phyloP scores from a whole-genome alignment of 1,140 invertebrate species.

The Drosophila novamexicana region DNA sequence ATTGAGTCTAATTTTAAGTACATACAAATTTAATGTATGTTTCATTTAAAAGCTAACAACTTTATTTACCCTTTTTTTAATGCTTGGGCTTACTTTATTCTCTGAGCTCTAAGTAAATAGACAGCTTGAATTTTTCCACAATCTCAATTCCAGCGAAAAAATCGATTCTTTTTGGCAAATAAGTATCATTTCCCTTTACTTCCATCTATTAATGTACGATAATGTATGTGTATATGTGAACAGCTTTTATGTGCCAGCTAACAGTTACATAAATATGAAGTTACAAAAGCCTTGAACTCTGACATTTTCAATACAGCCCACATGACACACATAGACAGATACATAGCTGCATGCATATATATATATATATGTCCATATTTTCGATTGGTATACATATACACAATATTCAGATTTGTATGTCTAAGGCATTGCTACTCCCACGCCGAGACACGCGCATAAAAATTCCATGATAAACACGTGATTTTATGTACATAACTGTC shows the following conservation, averaged over 20 bases:
- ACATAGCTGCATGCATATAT: constrained; percentile 20
- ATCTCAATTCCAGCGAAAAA: constrained; percentile 11
- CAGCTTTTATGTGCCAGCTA: constrained; percentile 11
- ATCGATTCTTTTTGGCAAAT: constrained; percentile 32
- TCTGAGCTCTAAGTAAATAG: too few species aligned
- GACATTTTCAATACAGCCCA: constrained; percentile 57
- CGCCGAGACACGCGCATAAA: constrained; percentile 63
- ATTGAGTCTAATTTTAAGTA: too few species aligned
- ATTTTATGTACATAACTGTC: constrained; percentile 67
- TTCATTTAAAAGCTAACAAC: too few species aligned
- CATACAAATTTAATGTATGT: too few species aligned
- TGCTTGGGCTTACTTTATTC: too few species aligned
- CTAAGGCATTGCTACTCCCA: constrained; percentile 43
- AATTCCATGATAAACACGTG: constrained; percentile 79
- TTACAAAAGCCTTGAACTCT: constrained; percentile 68
- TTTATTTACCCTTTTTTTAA: too few species aligned
- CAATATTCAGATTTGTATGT: constrained; percentile 5
- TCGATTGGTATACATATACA: constrained; percentile 10
- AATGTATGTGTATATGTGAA: constrained; percentile 5
- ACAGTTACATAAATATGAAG: constrained; percentile 40
- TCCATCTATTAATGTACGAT: constrained; percentile 8
- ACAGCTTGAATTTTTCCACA: too few species aligned
- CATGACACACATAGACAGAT: constrained; percentile 26
- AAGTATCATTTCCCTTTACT: constrained; percentile 1
- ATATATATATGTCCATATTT: constrained; percentile 12